Base-by-base conservation (phyloP, 2,888 invertebrate species). In the Elmis aenea region DNA sequence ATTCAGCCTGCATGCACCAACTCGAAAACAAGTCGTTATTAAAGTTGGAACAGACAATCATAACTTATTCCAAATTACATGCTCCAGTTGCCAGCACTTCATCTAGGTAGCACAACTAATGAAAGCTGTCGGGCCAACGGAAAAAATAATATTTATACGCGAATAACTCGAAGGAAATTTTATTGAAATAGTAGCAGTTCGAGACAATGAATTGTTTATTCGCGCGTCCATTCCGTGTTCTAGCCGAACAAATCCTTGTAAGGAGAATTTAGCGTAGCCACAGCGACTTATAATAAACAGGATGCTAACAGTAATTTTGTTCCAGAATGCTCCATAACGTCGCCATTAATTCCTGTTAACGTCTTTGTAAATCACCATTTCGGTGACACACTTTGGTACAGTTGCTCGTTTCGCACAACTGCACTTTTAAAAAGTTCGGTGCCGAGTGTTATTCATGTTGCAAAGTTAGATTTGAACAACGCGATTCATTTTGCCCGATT, bases 291-390 rank as follows among this genome's bases (percentile, higher is more conserved):
- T 43, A 50, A 48, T 50, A 50, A 46, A 48, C 47, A 48, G 44
- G 47, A 48, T 40, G 41, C 45, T 39, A 38, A 33, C 45, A 40
- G 50, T 48, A 46, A 50, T 48, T 46, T 42, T 37, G 48, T 46
- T 44, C 47, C 45, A 40, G 45, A 50, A 49, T 46, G 46, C 43
- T 45, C 55, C 45, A 48, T 57, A 57, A 56, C 42, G 52, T 50
- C 51, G 45, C 45, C 55, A 52, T 58, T 58, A 58, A 52, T 58
- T 57, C 51, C 52, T 44, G 49, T 57, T 58, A 58, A 57, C 53
- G 55, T 55, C 56, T 52, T 51, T 55, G 51, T 58, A 58, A 56
- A 57, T 58, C 58, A 57, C 55, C 52, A 54, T 57, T 57, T 54
- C 50, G 39, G 49, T 37, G 55, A 52, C 51, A 48, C 41, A 43